Percentiles rank a stretch among this genome's conserved stretches.
phyloP scores from a whole-genome alignment of 64 coral and sea anemone species.

The Stichodactyla mertensii region DNA sequence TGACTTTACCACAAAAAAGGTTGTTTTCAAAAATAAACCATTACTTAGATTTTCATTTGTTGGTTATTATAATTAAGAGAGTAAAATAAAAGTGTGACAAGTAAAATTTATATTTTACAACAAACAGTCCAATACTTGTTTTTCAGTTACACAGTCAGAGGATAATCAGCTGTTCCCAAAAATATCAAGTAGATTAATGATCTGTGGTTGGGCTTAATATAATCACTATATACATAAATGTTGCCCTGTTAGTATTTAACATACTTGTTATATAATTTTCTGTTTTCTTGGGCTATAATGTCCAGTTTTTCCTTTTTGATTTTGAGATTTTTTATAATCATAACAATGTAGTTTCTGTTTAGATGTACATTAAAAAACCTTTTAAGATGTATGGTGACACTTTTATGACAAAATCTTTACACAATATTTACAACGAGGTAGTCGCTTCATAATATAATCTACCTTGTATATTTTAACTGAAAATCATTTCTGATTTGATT shows the following conservation, averaged over 20 bases:
- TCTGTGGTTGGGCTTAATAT: background rate
- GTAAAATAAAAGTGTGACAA: too few relatives aligned
- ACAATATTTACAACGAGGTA: background rate
- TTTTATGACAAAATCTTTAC: conserved; percentile 8
- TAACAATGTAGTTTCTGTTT: background rate
- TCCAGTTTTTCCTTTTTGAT: background rate
- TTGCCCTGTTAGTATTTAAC: background rate
- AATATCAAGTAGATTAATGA: background rate
- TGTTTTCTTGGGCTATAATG: background rate
- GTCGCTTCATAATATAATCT: background rate
- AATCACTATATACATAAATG: background rate
- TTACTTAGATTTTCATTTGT: too few relatives aligned
- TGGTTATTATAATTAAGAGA: too few relatives aligned
- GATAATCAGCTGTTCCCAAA: background rate
- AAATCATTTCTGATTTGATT: background rate
- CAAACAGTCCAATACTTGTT: too few relatives aligned
- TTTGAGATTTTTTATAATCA: background rate
- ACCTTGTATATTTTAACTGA: background rate
- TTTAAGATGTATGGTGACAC: conserved; percentile 4
- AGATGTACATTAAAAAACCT: conserved; percentile 10
- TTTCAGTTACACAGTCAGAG: background rate
- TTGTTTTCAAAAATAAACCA: too few relatives aligned
- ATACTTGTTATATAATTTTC: background rate
- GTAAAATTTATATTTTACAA: too few relatives aligned
- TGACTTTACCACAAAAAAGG: background rate